A percentile compares a stretch with the other conserved stretches of the same genome.
phyloP scores from a whole-genome alignment of 2,797 vertebrate genomes.

The Coluber constrictor region DNA sequence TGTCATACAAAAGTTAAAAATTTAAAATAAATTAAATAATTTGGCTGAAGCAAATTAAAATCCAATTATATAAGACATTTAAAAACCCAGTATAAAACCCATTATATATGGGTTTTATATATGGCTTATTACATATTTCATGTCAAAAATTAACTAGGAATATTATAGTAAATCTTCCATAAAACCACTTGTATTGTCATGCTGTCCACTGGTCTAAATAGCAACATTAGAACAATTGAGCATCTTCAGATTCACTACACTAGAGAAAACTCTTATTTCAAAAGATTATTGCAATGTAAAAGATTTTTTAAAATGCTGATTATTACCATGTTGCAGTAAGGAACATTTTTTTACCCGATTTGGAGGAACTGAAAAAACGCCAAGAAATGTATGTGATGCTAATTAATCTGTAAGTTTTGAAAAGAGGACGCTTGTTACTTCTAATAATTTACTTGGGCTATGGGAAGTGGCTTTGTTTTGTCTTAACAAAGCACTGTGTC shows the following conservation, averaged over 20 bases:
- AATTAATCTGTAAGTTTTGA: neutral
- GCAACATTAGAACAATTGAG: neutral
- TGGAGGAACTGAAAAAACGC: neutral
- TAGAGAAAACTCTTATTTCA: neutral
- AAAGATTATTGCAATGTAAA: neutral
- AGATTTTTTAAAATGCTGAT: neutral
- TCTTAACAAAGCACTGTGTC: neutral
- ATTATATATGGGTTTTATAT: too few relatives aligned
- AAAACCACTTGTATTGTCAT: neutral
- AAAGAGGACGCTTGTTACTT: neutral
- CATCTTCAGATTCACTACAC: neutral
- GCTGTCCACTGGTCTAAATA: neutral
- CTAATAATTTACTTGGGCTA: neutral
- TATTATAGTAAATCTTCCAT: neutral
- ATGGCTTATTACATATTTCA: neutral
- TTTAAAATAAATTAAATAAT: too few relatives aligned
- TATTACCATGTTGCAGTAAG: neutral
- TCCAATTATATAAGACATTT: too few relatives aligned
- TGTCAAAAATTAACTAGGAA: neutral
- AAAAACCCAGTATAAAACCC: too few relatives aligned
- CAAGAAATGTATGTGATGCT: neutral
- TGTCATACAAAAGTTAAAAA: too few relatives aligned
- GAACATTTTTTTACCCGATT: neutral
- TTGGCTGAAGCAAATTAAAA: too few relatives aligned
- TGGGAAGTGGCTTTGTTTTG: neutral